Base-by-base conservation (phyloP, 2,888 invertebrate genomes). In the Ametastegia equiseti region DNA sequence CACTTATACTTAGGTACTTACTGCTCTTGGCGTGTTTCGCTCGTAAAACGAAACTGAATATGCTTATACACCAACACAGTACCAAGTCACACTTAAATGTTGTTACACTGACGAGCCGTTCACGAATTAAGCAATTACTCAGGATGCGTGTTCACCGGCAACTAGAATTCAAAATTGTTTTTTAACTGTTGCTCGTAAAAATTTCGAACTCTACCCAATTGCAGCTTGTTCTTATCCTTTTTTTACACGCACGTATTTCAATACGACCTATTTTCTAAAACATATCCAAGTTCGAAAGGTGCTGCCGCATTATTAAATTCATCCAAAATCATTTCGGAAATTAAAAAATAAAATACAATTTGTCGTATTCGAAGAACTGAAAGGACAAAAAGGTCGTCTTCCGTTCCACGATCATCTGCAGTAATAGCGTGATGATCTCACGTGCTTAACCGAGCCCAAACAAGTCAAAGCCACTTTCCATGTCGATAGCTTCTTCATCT, bases 71-170 rank as follows among this genome's bases (percentile, higher is more conserved):
- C 86, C 83, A 82, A 84, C 82, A 83, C 84, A 82, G 80, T 57
- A 79, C 47, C 81, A 78, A 82, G 84, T 84, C 82, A 82, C 84
- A 84, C 83, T 84, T 84, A 81, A 84, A 82, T 82, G 83, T 78
- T 47, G 81, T 69, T 69, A 82, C 86, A 85, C 85, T 85, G 83
- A 84, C 85, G 86, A 84, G 87, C n/a, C 87, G 89, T 89, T 87
- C 87, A 88, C 90, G 90, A 91, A 91, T 91, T 91, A 91, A 90
- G 90, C 90, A 91, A 91, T 90, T 91, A 91, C 88, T 85, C 81
- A 78, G 85, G n/a, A 83, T 85, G 86, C 86, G 87, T 87, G 84
- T 83, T 83, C 83, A 79, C 47, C 78, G 71, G 69, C 73, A 65
- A 78, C 78, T 73, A 78, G 80, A 80, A 84, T 80, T 83, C 82